Percentiles rank a stretch among this genome's conserved stretches.
Conservation (phyloP, 2,113 vertebrate species). For the Amblyornis subalaris region DNA sequence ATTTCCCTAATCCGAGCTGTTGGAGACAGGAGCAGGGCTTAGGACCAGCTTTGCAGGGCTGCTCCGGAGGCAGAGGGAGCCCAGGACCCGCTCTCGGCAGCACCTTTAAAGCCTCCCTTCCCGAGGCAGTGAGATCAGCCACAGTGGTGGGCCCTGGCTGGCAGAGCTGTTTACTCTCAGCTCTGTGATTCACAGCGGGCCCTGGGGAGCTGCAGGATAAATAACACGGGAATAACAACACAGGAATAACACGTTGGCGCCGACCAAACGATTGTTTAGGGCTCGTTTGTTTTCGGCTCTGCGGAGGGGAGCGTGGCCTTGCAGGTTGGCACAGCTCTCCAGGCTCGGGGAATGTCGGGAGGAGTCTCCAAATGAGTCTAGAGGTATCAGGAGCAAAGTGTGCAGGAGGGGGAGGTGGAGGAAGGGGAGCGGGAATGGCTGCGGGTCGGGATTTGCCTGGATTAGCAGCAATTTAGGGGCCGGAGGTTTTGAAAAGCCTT, state of each 20-base stretch:
- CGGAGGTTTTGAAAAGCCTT: neutral
- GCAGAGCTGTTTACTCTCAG: neutral
- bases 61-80: neutral
- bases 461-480: neutral
- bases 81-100: neutral
- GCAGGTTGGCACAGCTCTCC: neutral
- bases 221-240: neutral
- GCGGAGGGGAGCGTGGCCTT: neutral
- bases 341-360: neutral
- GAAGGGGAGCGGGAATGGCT: neutral
- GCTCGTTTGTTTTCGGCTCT: neutral
- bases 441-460: accelerated
- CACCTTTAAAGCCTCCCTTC: neutral
- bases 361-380: neutral
- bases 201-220: slow-evolving; percentile 37
- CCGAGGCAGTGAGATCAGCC: neutral
- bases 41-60: neutral
- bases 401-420: neutral
- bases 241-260: neutral
- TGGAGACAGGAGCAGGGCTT: neutral
- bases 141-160: neutral
- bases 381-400: accelerated
- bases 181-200: neutral
- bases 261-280: neutral
- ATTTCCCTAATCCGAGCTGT: accelerated